Base-by-base conservation (phyloP, 2,888 invertebrate genomes). In the Neria commutata region DNA sequence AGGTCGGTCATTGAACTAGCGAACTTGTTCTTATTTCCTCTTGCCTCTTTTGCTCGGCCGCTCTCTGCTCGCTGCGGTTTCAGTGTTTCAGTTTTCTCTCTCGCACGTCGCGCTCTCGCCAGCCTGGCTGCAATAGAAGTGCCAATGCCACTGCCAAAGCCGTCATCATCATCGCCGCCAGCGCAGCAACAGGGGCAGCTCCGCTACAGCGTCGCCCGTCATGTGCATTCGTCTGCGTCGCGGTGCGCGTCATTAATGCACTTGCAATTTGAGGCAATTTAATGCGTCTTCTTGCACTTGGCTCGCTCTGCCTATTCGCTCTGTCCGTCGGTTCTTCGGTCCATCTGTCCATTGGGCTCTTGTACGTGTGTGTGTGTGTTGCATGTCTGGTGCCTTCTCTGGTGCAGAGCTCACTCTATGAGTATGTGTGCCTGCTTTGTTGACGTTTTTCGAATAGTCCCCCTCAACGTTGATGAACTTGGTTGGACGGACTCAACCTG, bases 1-100 rank as follows among this genome's bases (percentile, higher is more conserved):
- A 82, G 82, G 82, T 82, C 82, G 82, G 82, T 81, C 81, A 77
- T 81, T 81, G 79, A 82, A 79, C 80, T 79, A 71, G 71, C 77
- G 73, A 78, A 78, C 77, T 78, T 78, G 76, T 75, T 76, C 74
- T 70, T 56, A 16, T 25, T 70, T 67, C 60, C 58, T 62, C 62
- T 45, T 21, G 24, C 23, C 16, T 3, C 25, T 26, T 14, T 37
- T 6, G 8, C 14, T 61, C 50, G 34, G 58, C 50, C 58, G 64
- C 64, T 63, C 58, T 66, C 61, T 60, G 67, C 64, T 64, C 68
- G 60, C 61, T 59, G 68, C 64, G 58, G 65, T 63, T 63, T 63
- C 63, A 58, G 60, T 68, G 56, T 56, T 40, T 42, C 37, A 17
- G 16, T 24, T 34, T 26, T 6, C 11, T 53, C 33, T n/a, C 46